Evolutionary conservation across 2,113 vertebrate species (phyloP).

Genomic region (Oceanodroma tethys): DNA sequence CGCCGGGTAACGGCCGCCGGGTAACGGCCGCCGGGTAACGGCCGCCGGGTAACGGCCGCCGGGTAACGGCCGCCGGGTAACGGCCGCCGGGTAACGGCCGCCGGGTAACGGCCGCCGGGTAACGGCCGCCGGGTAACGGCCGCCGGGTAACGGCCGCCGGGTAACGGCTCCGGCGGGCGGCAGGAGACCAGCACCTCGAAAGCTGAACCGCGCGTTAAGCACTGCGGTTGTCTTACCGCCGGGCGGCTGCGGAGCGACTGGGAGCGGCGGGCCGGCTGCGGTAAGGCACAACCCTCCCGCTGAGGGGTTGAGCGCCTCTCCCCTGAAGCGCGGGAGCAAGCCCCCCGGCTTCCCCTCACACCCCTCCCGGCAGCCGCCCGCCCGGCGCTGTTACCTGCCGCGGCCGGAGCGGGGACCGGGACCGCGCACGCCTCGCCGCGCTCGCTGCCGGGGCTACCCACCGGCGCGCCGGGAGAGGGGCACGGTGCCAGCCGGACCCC

Average conservation of each 20-base stretch:
- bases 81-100: no score
- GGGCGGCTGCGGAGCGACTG: neutral
- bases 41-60: neutral
- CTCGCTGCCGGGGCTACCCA: neutral
- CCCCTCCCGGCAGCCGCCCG: neutral
- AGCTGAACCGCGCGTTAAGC: neutral
- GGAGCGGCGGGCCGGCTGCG: neutral
- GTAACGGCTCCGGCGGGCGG: no score
- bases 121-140: no score
- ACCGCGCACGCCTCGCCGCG: neutral
- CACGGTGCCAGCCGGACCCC: neutral
- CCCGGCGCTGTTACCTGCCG: neutral
- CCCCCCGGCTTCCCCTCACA: no score
- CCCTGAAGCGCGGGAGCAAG: neutral
- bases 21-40: neutral
- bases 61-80: no score
- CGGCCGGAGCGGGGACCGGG: neutral
- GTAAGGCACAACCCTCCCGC: neutral
- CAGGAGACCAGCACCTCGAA: no score
- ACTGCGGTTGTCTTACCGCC: rapidly evolving
- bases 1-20: neutral
- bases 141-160: no score
- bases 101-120: no score
- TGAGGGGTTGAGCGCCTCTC: neutral
- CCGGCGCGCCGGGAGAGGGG: neutral